These are phyloP conservation scores for Oithona nana DNA, from an alignment of 2,888 invertebrate genomes.

Conservation along the genomic window DNA sequence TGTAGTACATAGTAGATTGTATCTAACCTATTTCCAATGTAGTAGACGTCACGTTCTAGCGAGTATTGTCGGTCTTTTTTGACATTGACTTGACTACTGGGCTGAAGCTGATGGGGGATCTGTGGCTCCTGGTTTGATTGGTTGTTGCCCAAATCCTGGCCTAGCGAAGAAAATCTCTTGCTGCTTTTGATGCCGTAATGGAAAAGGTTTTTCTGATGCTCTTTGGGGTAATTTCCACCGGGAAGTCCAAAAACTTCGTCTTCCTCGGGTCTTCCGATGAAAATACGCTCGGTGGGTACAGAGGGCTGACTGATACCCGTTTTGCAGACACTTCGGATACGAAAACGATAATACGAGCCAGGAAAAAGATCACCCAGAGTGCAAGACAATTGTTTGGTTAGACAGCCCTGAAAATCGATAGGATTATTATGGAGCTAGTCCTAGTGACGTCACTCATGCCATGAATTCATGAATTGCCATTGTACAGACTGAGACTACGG, in stretches of 20 bases:
- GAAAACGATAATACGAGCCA: constrained; percentile 9
- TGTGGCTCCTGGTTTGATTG: neutral
- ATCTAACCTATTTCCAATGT: neutral
- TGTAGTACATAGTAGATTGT: too few relatives aligned
- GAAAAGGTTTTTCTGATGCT: neutral
- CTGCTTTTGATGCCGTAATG: neutral
- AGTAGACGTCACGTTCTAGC: constrained; percentile 6
- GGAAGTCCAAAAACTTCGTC: neutral
- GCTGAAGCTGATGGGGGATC: too few relatives aligned
- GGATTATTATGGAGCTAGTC: neutral
- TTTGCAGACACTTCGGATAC: neutral
- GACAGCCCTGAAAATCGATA: neutral
- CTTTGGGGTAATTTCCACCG: neutral
- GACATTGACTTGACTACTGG: too few relatives aligned
- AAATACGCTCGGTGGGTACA: neutral
- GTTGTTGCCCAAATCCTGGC: neutral
- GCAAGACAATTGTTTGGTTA: neutral
- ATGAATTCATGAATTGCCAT: too few relatives aligned
- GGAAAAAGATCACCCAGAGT: neutral
- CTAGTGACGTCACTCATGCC: too few relatives aligned
- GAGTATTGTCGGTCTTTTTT: neutral
- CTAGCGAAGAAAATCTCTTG: neutral
- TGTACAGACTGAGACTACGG: too few relatives aligned
- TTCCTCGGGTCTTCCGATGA: constrained; percentile 2
- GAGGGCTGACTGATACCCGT: constrained; percentile 3